Conservation (phyloP, 2,888 invertebrate species). For the Crocallis elinguaria region DNA sequence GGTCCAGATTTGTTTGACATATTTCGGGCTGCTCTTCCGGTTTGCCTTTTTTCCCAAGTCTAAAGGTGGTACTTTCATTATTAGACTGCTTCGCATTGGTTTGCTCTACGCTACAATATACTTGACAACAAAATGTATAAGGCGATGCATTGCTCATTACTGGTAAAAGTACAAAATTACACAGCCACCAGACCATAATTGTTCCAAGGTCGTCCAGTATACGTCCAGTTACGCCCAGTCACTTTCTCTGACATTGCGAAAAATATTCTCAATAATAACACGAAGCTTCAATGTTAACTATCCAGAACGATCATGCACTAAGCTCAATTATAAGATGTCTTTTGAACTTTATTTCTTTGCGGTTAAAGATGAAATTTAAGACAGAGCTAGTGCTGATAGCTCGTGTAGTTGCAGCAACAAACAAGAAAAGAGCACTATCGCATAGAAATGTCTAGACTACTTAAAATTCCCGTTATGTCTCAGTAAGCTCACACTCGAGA, state of each 20-base stretch:
- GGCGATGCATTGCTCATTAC: too few species aligned
- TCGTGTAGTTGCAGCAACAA: background rate
- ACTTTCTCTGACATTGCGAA: constrained; percentile 42
- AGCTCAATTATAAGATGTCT: background rate
- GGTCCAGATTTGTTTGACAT: background rate
- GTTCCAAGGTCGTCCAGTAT: constrained; percentile 39
- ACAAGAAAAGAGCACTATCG: constrained; percentile 2
- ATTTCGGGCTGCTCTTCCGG: background rate
- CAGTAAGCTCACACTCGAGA: constrained; percentile 11
- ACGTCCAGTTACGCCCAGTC: constrained; percentile 28
- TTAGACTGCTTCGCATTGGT: too few species aligned
- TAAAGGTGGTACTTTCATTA: background rate
- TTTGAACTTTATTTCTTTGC: constrained; percentile 7
- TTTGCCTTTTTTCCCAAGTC: background rate
- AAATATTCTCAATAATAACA: constrained; percentile 1
- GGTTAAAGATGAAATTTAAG: background rate
- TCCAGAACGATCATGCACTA: background rate
- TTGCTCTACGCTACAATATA: too few species aligned
- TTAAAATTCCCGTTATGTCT: constrained; percentile 21
- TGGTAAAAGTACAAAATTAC: constrained; percentile 22
- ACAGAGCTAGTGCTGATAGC: constrained; percentile 1
- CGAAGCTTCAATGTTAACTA: constrained; percentile 11
- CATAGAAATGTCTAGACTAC: constrained; percentile 22
- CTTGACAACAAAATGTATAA: too few species aligned
- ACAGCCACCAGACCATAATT: constrained; percentile 20